These are phyloP conservation scores for Panurus biarmicus DNA, from an alignment of 2,113 vertebrate genomes.

Conservation along the genomic window DNA sequence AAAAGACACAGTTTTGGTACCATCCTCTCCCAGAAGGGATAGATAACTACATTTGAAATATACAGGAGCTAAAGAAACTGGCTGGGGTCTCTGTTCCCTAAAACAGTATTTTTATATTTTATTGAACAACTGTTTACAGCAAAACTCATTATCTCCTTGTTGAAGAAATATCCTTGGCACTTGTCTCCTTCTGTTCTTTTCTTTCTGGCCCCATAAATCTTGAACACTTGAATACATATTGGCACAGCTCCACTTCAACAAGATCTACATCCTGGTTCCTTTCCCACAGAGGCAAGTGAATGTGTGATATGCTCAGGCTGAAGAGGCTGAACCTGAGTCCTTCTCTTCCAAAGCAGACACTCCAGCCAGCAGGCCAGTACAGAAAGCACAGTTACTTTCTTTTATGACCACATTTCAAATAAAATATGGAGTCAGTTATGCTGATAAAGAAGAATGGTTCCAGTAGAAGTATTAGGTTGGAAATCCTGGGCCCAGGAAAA, in stretches of 20 bases:
- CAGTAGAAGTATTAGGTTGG: not conserved
- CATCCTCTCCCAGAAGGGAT: not conserved
- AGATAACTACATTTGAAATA: not conserved
- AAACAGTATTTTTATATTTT: not conserved
- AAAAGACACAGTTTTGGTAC: not conserved
- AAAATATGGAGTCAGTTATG: not conserved
- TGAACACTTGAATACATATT: not conserved
- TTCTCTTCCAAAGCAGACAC: not conserved
- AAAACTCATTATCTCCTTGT: not conserved
- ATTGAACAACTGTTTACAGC: not conserved
- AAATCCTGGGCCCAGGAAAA: not conserved
- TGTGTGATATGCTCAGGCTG: not conserved
- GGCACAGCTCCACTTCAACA: not conserved
- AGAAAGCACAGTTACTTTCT: not conserved
- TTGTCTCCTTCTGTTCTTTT: not conserved
- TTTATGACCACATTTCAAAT: not conserved
- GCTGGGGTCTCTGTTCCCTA: not conserved
- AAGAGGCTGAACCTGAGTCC: not conserved
- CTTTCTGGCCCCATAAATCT: not conserved
- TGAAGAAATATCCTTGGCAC: not conserved
- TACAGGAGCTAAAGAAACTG: not conserved
- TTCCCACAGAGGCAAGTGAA: not conserved
- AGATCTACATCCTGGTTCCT: not conserved
- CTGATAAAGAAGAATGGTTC: not conserved
- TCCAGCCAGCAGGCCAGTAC: not conserved